Evolutionary conservation across 23 tunicate genomes (phyloP).

Genomic region (Styela plicata): DNA sequence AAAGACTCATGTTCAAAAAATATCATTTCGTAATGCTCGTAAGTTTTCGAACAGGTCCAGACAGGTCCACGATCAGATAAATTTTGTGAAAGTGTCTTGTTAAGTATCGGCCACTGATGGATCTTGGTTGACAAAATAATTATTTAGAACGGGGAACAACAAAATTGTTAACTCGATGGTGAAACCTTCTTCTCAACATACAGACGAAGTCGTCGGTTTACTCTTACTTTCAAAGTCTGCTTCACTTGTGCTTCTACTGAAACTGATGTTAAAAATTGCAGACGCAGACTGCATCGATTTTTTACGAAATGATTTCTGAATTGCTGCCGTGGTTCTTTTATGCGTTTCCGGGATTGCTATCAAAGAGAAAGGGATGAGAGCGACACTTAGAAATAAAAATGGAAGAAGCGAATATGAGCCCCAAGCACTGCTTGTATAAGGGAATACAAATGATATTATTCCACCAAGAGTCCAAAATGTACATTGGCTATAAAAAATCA

Average conservation of each 20-base stretch:
- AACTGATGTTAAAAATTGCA: not conserved
- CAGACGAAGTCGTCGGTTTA: not conserved
- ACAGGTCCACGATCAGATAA: too few relatives aligned
- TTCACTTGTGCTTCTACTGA: not conserved
- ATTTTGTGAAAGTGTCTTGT: too few relatives aligned
- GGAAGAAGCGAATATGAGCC: conserved; percentile 34
- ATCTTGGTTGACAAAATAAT: too few relatives aligned
- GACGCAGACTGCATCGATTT: not conserved
- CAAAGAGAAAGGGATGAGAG: not conserved
- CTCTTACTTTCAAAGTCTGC: not conserved
- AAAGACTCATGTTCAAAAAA: too few relatives aligned
- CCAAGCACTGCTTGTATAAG: conserved; percentile 24
- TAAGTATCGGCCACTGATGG: not conserved
- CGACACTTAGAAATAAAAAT: not conserved
- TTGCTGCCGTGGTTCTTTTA: not conserved
- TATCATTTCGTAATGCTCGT: too few relatives aligned
- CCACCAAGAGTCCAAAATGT: conserved; percentile 28
- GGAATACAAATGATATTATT: conserved; percentile 22
- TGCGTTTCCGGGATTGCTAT: not conserved
- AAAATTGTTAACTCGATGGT: too few relatives aligned
- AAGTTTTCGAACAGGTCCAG: too few relatives aligned
- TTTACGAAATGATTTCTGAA: not conserved
- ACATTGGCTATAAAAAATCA: conserved; percentile 3
- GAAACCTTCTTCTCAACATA: not conserved
- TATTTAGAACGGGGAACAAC: not conserved